A percentile compares a stretch with the other conserved stretches of the same genome.
These are phyloP conservation scores for Hippoglossus stenolepis DNA, from an alignment of 2,113 vertebrate genomes.

Conservation along the genomic window DNA sequence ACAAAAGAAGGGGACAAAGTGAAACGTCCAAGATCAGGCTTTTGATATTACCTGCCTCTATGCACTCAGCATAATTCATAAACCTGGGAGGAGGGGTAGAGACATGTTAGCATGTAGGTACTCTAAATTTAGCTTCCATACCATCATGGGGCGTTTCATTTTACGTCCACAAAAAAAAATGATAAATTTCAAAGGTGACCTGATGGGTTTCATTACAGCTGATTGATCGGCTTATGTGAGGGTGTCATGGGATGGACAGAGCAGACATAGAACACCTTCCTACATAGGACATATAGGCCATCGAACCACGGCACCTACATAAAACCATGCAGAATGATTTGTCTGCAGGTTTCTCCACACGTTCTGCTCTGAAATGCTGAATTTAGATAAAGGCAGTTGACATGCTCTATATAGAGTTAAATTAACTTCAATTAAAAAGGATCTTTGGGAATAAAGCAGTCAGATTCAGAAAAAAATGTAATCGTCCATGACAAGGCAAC, in stretches of 20 bases:
- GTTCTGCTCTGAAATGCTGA: neutral
- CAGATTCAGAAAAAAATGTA: too few species aligned
- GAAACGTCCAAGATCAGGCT: conserved; percentile 13
- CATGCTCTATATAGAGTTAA: too few species aligned
- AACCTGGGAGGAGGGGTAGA: conserved; percentile 25
- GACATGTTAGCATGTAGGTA: conserved; percentile 78
- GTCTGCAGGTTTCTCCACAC: neutral
- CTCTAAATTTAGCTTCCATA: conserved; percentile 80
- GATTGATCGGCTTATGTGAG: conserved; percentile 81
- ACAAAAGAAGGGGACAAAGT: neutral
- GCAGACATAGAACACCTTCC: conserved; percentile 77
- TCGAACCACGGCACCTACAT: conserved; percentile 21
- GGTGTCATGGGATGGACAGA: conserved; percentile 77
- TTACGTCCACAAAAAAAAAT: conserved; percentile 79
- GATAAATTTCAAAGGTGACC: conserved; percentile 84
- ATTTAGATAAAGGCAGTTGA: neutral
- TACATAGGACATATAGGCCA: conserved; percentile 52
- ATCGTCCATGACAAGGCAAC: too few species aligned
- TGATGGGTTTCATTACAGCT: conserved; percentile 84
- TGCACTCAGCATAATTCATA: conserved; percentile 54
- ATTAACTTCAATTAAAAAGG: too few species aligned
- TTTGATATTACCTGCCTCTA: conserved; percentile 32
- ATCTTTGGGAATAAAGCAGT: too few species aligned
- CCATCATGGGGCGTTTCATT: conserved; percentile 79
- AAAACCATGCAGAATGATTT: neutral